These are phyloP conservation scores for Neogobius melanostomus DNA, from an alignment of 2,113 vertebrate genomes.

Conservation along the genomic window DNA sequence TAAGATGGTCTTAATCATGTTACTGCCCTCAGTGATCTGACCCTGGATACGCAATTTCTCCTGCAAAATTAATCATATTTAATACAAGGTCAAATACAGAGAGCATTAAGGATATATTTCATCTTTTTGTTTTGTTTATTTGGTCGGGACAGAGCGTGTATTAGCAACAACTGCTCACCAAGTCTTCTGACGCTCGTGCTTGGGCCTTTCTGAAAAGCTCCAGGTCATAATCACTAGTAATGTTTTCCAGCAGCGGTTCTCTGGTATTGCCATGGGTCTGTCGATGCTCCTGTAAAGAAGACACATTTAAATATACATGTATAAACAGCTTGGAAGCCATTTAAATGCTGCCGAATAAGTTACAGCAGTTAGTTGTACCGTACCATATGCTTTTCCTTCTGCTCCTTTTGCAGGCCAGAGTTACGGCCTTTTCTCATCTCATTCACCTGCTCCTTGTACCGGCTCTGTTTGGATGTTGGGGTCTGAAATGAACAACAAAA, in stretches of 20 bases:
- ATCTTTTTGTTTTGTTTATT: too few species aligned
- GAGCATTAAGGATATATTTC: neutral
- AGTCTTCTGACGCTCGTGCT: conserved; percentile 94
- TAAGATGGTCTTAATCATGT: conserved; percentile 98
- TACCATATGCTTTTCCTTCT: conserved; percentile 99
- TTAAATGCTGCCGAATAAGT: neutral
- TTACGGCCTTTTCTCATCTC: conserved; percentile 96
- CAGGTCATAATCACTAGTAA: conserved; percentile 97
- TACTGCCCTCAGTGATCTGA: conserved; percentile 96
- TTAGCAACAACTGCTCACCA: conserved; percentile 77
- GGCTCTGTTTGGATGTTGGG: conserved; percentile 89
- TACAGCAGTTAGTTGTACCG: neutral
- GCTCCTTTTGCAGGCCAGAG: conserved; percentile 90
- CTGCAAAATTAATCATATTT: conserved; percentile 58
- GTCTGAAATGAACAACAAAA: conserved; percentile 71
- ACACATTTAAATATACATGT: neutral
- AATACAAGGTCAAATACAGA: neutral
- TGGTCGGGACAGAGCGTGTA: neutral
- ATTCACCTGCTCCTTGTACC: conserved; percentile 95
- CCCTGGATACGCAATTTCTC: conserved; percentile 96
- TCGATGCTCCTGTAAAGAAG: conserved; percentile 85
- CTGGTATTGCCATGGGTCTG: conserved; percentile 90
- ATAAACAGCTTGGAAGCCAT: neutral
- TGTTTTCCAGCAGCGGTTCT: conserved; percentile 95
- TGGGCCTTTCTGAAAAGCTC: conserved; percentile 98